A percentile compares a stretch with the other conserved stretches of the same genome.
Evolutionary conservation across 1,140 invertebrate genomes (phyloP).

Genomic region (Hirudo medicinalis): DNA sequence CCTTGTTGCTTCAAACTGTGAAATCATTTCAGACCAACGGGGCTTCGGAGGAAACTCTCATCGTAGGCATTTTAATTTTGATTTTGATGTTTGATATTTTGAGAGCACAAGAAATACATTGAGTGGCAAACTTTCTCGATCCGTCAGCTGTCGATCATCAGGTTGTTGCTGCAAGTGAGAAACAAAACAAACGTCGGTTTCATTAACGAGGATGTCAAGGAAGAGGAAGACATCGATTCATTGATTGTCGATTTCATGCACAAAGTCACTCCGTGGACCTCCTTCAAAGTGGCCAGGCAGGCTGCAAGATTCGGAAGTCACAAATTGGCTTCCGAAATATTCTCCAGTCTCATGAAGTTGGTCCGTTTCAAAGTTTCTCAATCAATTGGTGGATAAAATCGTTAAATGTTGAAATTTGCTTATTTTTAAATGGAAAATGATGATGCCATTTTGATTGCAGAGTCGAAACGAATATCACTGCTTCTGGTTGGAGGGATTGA

Average conservation of each 20-base stretch:
- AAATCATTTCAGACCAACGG: no score
- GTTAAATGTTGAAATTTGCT: no score
- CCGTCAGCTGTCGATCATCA: no score
- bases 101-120: no score
- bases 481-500: constrained; percentile 70
- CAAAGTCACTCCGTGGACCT: constrained; percentile 33
- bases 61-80: no score
- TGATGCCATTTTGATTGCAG: constrained; percentile 40
- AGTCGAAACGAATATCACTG: constrained; percentile 77
- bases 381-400: background rate
- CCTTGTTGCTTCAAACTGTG: no score
- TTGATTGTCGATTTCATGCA: background rate
- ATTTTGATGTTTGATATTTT: no score
- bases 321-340: constrained; percentile 33
- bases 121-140: no score
- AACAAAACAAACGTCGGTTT: background rate
- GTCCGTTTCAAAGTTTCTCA: constrained; percentile 18
- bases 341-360: constrained; percentile 27
- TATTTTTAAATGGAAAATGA: no score
- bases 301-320: constrained; percentile 54
- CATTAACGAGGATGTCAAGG: background rate
- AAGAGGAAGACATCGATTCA: background rate
- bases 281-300: constrained; percentile 70
- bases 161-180: no score
- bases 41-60: no score